phyloP scores from a whole-genome alignment of 2,888 invertebrate species.

The Auanema sp. region DNA sequence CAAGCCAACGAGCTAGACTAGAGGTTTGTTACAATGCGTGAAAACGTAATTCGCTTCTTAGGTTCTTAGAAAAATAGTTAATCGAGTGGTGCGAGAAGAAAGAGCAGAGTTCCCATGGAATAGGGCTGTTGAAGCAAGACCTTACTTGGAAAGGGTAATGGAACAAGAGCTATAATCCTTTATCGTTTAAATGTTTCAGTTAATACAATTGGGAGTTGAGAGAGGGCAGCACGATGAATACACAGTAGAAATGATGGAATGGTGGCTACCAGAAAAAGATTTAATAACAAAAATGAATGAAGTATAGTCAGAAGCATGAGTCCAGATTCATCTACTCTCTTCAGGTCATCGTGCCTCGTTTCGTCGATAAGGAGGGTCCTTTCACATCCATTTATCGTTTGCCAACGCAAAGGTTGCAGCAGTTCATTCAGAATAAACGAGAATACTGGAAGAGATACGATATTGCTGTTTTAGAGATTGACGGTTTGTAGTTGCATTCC shows the following conservation, averaged over 20 bases:
- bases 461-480: conserved; percentile 55
- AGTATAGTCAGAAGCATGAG: conserved; percentile 14
- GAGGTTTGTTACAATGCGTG: conserved; percentile 22
- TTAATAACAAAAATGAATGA: conserved; percentile 46
- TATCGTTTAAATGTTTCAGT: conserved; percentile 33
- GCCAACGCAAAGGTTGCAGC: conserved; percentile 46
- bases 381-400: conserved; percentile 57
- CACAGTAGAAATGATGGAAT: conserved; percentile 60
- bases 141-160: conserved; percentile 58
- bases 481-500: conserved; percentile 31
- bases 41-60: conserved; percentile 24
- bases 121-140: conserved; percentile 60
- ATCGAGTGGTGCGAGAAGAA: conserved; percentile 58
- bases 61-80: conserved; percentile 56
- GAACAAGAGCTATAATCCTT: background rate
- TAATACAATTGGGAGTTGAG: conserved; percentile 59
- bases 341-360: conserved; percentile 43
- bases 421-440: conserved; percentile 40
- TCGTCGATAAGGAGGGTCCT: conserved; percentile 39
- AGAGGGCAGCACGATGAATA: conserved; percentile 55
- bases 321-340: background rate
- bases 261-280: conserved; percentile 60
- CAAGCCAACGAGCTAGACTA: conserved; percentile 39
- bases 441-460: conserved; percentile 48
- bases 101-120: conserved; percentile 59